phyloP scores from a whole-genome alignment of 2,888 invertebrate species.

The Geotrupes spiniger region DNA sequence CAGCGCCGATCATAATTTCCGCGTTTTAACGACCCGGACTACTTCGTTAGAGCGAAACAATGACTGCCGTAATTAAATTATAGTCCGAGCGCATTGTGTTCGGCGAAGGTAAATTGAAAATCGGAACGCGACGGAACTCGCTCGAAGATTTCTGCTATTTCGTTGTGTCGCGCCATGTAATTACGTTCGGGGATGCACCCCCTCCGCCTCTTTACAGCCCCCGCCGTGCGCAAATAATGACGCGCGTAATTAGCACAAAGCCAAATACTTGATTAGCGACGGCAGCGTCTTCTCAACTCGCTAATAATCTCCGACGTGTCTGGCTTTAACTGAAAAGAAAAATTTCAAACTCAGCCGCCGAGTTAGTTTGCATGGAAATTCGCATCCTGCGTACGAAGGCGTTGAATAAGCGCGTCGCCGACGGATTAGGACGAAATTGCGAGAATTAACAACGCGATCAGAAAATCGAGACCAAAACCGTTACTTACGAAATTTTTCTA shows the following conservation, averaged over 20 bases:
- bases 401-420: too few species aligned
- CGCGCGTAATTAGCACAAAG: neutral
- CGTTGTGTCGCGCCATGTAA: constrained; percentile 7
- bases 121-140: constrained; percentile 18
- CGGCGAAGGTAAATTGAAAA: constrained; percentile 29
- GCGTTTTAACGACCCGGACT: constrained; percentile 38
- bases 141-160: constrained; percentile 18
- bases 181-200: neutral
- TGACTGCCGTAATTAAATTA: constrained; percentile 37
- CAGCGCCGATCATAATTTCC: constrained; percentile 36
- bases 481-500: too few species aligned
- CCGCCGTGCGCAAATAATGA: neutral
- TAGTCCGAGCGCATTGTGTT: constrained; percentile 30
- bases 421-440: too few species aligned
- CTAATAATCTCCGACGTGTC: neutral
- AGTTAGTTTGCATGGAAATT: neutral
- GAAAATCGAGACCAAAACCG: too few species aligned
- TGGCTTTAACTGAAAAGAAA: neutral
- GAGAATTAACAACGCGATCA: too few species aligned
- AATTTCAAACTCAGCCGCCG: neutral
- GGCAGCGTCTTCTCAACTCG: neutral
- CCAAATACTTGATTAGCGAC: constrained; percentile 7
- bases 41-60: constrained; percentile 38
- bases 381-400: too few species aligned
- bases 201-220: too few species aligned